A percentile compares a stretch with the other conserved stretches of the same genome.
Evolutionary conservation across 2,797 vertebrate species (phyloP).

Genomic region (Distichodus sexfasciatus): DNA sequence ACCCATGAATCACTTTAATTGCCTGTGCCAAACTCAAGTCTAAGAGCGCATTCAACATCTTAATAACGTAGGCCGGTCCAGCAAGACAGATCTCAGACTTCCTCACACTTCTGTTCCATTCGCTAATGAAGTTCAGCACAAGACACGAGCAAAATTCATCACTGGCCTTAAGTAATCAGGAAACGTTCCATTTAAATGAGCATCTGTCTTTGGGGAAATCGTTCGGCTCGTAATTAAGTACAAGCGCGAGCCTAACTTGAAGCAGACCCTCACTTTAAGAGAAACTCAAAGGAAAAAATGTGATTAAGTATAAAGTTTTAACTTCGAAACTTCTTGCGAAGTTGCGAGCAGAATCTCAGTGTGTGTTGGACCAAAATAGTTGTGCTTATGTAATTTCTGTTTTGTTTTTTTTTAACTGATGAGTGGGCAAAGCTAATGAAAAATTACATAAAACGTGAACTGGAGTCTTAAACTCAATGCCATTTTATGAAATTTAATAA

Average conservation of each 20-base stretch:
- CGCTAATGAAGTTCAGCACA: neutral
- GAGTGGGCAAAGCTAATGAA: neutral
- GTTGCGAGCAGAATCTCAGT: neutral
- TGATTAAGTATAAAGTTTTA: no score
- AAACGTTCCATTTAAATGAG: neutral
- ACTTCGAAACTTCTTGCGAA: neutral
- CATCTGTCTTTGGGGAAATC: neutral
- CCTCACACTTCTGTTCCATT: neutral
- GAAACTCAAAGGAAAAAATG: no score
- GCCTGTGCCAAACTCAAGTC: slow-evolving; percentile 12
- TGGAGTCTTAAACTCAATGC: neutral
- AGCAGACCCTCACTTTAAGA: no score
- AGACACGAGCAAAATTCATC: neutral
- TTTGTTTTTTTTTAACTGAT: neutral
- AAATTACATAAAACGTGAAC: neutral
- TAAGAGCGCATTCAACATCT: slow-evolving; percentile 20
- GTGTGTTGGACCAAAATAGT: neutral
- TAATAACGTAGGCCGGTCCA: neutral
- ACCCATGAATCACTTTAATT: slow-evolving; percentile 24
- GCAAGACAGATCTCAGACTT: neutral
- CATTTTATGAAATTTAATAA: neutral
- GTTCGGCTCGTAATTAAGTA: neutral
- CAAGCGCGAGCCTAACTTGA: no score
- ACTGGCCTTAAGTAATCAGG: neutral
- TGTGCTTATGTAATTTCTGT: neutral